Percentiles rank a stretch among this genome's conserved stretches.
These are phyloP conservation scores for Echiichthys vipera DNA, from an alignment of 2,797 vertebrate species.

Conservation along the genomic window DNA sequence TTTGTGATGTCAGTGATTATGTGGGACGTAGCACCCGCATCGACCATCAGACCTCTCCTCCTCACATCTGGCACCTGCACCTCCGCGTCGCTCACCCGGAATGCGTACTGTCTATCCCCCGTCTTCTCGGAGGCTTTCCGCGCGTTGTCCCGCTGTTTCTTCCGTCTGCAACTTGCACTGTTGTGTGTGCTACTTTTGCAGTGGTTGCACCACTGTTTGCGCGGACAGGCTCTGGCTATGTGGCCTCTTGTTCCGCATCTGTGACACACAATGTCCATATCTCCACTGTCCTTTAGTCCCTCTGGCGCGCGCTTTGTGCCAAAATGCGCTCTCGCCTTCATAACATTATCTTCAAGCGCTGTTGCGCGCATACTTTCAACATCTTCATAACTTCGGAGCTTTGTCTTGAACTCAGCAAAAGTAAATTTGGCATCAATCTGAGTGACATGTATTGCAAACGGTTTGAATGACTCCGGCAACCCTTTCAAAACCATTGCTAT, in stretches of 20 bases:
- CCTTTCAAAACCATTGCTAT: slow-evolving; percentile 36
- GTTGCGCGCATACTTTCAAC: background rate
- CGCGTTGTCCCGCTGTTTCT: too few relatives aligned
- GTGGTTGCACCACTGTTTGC: too few relatives aligned
- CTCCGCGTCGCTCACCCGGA: background rate
- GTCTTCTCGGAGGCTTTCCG: too few relatives aligned
- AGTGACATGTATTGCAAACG: slow-evolving; percentile 22
- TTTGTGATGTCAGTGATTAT: too few relatives aligned
- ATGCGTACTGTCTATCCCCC: too few relatives aligned
- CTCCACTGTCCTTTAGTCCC: too few relatives aligned
- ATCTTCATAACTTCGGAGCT: slow-evolving; percentile 10
- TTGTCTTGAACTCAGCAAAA: slow-evolving; percentile 39
- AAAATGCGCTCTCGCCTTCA: slow-evolving; percentile 4
- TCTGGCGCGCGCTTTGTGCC: too few relatives aligned
- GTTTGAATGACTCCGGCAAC: slow-evolving; percentile 8
- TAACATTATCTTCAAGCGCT: background rate
- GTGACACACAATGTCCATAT: background rate
- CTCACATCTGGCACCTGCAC: background rate
- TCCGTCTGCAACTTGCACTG: too few relatives aligned
- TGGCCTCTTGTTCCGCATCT: background rate
- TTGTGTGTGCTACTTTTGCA: too few relatives aligned
- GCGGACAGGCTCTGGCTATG: too few relatives aligned
- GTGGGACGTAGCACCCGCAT: slow-evolving; percentile 19
- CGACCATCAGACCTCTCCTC: slow-evolving; percentile 10
- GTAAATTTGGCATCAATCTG: slow-evolving; percentile 2